Conservation (phyloP, 2,797 vertebrate genomes). For the Onychomys torridus region DNA sequence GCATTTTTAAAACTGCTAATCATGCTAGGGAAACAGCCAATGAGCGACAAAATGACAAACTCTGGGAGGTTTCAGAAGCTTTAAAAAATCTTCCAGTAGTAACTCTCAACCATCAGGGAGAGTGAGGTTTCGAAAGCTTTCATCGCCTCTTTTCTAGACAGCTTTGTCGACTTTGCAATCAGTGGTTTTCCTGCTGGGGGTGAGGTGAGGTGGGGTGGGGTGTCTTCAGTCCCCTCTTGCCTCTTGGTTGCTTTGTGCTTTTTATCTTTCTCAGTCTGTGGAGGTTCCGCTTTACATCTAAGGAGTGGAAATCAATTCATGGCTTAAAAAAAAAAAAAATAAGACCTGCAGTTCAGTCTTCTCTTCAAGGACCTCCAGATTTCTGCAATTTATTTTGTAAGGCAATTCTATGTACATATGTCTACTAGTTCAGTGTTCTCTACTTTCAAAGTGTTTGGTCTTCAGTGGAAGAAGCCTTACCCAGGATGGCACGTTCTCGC, state of each 20-base stretch:
- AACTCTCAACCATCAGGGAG: not conserved
- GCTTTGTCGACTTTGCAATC: not conserved
- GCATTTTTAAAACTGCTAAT: slow-evolving; percentile 27
- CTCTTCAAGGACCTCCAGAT: not conserved
- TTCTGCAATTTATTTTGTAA: not conserved
- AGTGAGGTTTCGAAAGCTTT: not conserved
- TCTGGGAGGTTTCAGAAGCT: not conserved
- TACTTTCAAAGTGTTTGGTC: not conserved
- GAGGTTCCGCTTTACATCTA: not conserved
- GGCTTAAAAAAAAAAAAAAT: not conserved
- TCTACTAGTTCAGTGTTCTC: not conserved
- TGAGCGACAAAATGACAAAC: slow-evolving; percentile 34
- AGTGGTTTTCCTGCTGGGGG: not conserved
- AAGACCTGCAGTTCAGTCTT: not conserved
- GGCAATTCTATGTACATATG: not conserved
- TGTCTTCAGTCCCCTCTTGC: not conserved
- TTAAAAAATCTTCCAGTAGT: not conserved
- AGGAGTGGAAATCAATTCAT: not conserved
- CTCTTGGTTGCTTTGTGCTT: not conserved
- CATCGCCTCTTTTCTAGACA: not conserved
- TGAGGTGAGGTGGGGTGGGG: not conserved
- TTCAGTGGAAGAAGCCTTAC: not conserved
- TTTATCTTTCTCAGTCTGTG: not conserved
- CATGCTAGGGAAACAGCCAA: not conserved
- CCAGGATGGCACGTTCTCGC: not conserved